A percentile compares a stretch with the other conserved stretches of the same genome.
Conservation (phyloP, 2,888 invertebrate species). For the Drosophila parthenogenetica region DNA sequence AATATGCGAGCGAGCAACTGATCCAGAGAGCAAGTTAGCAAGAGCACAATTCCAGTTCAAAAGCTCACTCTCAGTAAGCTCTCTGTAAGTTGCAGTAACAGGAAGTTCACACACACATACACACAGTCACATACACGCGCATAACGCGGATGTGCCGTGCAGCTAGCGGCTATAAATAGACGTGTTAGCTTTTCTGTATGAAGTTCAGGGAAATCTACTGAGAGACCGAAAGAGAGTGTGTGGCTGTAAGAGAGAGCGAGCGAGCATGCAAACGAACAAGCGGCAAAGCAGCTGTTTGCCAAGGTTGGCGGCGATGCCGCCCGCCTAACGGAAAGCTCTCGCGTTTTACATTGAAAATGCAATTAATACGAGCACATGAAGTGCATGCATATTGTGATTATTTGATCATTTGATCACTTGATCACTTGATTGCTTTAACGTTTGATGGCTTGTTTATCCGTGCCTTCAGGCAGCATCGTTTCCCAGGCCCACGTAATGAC, state of each 20-base stretch:
- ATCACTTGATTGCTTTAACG: constrained; percentile 23
- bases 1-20: neutral
- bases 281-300: constrained; percentile 62
- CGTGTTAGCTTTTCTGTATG: constrained; percentile 72
- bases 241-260: constrained; percentile 7
- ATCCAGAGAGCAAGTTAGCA: neutral
- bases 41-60: constrained; percentile 34
- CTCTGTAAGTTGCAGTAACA: constrained; percentile 62
- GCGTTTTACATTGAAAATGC: constrained; percentile 67
- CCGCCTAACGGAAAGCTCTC: constrained; percentile 74
- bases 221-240: constrained; percentile 17
- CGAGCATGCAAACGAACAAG: neutral
- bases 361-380: constrained; percentile 53
- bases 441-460: constrained; percentile 35
- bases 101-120: constrained; percentile 61
- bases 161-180: constrained; percentile 76
- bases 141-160: constrained; percentile 62
- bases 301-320: constrained; percentile 65
- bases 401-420: constrained; percentile 27
- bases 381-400: constrained; percentile 26
- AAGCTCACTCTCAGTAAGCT: constrained; percentile 49
- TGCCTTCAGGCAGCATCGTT: constrained; percentile 27
- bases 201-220: constrained; percentile 84
- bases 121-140: neutral
- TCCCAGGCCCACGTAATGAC: constrained; percentile 66